Evolutionary conservation across 2,113 vertebrate species (phyloP).

Genomic region (Triplophysa tibetana): DNA sequence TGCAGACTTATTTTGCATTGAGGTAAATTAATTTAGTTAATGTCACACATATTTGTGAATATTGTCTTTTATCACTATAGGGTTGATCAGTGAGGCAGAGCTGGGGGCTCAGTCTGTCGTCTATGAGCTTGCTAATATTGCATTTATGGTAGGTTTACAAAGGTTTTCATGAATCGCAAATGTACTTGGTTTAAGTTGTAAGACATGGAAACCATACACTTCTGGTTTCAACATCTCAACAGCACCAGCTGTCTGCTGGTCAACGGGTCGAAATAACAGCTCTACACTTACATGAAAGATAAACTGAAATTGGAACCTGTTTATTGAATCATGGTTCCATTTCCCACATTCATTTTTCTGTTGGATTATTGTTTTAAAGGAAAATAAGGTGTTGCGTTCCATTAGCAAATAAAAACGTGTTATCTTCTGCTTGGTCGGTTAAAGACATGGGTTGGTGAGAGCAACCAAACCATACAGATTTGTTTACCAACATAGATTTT

Average conservation of each 20-base stretch:
- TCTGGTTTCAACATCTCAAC: not conserved
- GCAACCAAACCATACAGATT: not conserved
- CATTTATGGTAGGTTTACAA: slow-evolving; percentile 77
- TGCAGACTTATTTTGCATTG: not conserved
- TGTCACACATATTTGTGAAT: not conserved
- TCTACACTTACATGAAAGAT: not conserved
- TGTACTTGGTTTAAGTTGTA: not conserved
- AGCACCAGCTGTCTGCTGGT: slow-evolving; percentile 1
- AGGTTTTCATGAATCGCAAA: not conserved
- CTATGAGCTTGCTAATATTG: slow-evolving; percentile 72
- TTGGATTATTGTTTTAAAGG: slow-evolving; percentile 8
- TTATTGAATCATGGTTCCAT: not conserved
- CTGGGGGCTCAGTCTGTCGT: slow-evolving; percentile 82
- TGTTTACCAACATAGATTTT: too few species aligned
- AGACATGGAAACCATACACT: not conserved
- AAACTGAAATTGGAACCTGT: slow-evolving; percentile 33
- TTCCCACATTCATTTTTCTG: not conserved
- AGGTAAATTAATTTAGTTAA: not conserved
- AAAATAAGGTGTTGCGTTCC: slow-evolving; percentile 1
- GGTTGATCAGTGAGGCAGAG: slow-evolving; percentile 81
- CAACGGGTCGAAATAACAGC: slow-evolving; percentile 3
- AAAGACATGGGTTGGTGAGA: not conserved
- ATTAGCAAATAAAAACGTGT: slow-evolving; percentile 14
- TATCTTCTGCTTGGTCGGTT: slow-evolving; percentile 13
- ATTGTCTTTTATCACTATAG: slow-evolving; percentile 59